phyloP scores from a whole-genome alignment of 1,140 invertebrate genomes.

The Anoplolepis gracilipes region DNA sequence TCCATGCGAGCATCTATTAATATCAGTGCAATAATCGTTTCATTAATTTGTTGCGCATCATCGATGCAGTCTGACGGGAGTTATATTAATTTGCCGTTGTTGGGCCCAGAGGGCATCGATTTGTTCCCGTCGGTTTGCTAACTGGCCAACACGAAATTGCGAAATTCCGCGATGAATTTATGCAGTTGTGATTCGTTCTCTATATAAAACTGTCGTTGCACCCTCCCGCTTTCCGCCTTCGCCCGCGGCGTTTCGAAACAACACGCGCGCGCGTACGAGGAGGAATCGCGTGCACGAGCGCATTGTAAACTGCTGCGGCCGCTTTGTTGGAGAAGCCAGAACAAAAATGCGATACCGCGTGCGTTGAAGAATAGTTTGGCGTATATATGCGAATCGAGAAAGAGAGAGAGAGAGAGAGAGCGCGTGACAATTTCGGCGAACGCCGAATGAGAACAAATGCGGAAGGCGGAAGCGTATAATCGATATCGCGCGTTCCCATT shows the following conservation, averaged over 20 bases:
- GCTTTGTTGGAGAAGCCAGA: slow-evolving; percentile 20
- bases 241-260: slow-evolving; percentile 41
- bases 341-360: slow-evolving; percentile 31
- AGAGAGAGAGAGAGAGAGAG: neutral
- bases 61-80: slow-evolving; percentile 70
- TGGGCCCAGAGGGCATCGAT: slow-evolving; percentile 73
- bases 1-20: slow-evolving; percentile 61
- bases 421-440: neutral
- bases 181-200: slow-evolving; percentile 54
- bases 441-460: neutral
- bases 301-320: slow-evolving; percentile 27
- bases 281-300: slow-evolving; percentile 18
- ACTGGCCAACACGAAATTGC: slow-evolving; percentile 69
- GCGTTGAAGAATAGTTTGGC: slow-evolving; percentile 25
- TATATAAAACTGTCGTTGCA: slow-evolving; percentile 62
- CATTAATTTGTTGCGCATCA: slow-evolving; percentile 75
- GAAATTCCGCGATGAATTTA: slow-evolving; percentile 66
- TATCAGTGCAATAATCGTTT: slow-evolving; percentile 72
- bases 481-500: slow-evolving; percentile 24
- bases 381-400: neutral
- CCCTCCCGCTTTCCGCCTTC: neutral
- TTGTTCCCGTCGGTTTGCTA: slow-evolving; percentile 73
- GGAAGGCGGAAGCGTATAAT: slow-evolving; percentile 25
- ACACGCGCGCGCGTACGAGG: neutral
- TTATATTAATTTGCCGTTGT: slow-evolving; percentile 72